Base-by-base conservation (phyloP, 1,140 invertebrate species). In the Spodoptera litura region DNA sequence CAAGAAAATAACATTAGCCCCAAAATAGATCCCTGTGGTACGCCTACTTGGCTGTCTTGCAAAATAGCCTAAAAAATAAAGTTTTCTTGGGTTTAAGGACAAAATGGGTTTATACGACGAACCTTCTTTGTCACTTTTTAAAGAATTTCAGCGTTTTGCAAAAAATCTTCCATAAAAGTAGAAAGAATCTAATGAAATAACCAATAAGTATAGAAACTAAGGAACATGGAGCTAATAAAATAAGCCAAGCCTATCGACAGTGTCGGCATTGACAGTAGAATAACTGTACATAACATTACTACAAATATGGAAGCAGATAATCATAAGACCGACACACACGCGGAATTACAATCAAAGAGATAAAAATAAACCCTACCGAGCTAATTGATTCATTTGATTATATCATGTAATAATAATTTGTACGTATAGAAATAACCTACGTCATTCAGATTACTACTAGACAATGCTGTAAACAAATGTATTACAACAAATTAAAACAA, bases 391-490 rank as follows among this genome's bases (percentile, higher is more conserved):
- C 58, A 52, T 35, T 75, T 35, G 25, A 51, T 75, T 35, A 53
- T 61, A 59, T 59, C 55, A 73, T 53, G 38, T 35, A 15, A 53
- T 64, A 62, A 73, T 73, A 15, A 64, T 11, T 25, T 68, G 38
- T 44, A 44, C 0, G 38, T 8, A 66, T 38, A 20, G 20, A 25
- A 49, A 49, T 20, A 5, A 64, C 61, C 58, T 38, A 75, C 59
- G 73, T 75, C 73, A 75, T 62, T 62, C 59, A 64, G 49, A 61
- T 75, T 75, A 75, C 73, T 75, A 53, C 59, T 64, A 64, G 59
- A 75, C 73, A 75, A 75, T 75, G 64, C 49, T n/a, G 73, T 75
- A 75, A 75, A 75, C 73, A 75, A 75, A 75, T 75, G 64, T 68
- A 76, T 76, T 66, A 59, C 59, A 62, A 75, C 62, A 75, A 59